Conservation (phyloP, 2,113 vertebrate genomes). For the Cranoglanis bouderius region DNA sequence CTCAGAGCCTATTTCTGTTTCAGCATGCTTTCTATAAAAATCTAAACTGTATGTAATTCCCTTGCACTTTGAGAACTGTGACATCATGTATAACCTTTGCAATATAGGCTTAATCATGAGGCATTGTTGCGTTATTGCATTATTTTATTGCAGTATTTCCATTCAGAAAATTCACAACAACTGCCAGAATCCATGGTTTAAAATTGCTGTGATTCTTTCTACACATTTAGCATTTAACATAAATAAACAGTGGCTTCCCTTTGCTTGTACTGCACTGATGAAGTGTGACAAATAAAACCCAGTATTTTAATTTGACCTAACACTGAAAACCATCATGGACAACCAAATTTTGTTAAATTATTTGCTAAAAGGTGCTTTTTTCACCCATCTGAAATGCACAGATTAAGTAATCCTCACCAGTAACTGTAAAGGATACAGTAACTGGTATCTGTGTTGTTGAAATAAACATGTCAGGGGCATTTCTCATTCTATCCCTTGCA, state of each 20-base stretch:
- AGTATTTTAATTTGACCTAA: too few species aligned
- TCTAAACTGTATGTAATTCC: neutral
- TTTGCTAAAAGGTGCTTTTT: neutral
- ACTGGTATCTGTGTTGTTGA: too few species aligned
- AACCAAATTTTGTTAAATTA: too few species aligned
- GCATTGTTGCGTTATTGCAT: slow-evolving; percentile 5
- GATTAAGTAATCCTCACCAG: neutral
- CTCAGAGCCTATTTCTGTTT: neutral
- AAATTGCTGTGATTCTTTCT: neutral
- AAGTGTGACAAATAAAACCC: neutral
- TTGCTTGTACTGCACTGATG: slow-evolving; percentile 11
- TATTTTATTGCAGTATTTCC: slow-evolving; percentile 4
- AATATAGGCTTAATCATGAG: neutral
- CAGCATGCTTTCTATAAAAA: neutral
- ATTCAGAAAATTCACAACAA: neutral
- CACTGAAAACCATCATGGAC: too few species aligned
- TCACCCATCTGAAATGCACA: neutral
- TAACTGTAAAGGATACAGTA: neutral
- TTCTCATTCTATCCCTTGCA: neutral
- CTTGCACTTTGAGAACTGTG: neutral
- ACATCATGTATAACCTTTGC: too few species aligned
- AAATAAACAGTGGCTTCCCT: neutral
- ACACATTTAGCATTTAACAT: neutral
- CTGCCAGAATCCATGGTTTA: neutral
- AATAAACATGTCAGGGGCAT: neutral